Evolutionary conservation across 2,113 vertebrate species (phyloP), one percentile per base, ranked within the genome.

Genomic region (Bombycilla garrulus): DNA sequence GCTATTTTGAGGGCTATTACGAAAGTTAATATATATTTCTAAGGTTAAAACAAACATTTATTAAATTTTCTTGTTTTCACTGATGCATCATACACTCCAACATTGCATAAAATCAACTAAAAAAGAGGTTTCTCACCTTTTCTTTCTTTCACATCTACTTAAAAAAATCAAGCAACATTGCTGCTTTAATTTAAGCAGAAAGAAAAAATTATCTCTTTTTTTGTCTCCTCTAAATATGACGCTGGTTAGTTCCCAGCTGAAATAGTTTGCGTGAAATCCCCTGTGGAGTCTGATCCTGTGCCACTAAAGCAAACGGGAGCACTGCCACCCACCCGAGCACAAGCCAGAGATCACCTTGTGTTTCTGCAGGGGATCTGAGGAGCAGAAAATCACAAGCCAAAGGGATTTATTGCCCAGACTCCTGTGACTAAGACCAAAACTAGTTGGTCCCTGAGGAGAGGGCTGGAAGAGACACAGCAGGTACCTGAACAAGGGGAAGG

Each of bases 401-500:
- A 83, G 35, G 42, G 26, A 22, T 92, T 92, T 81, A 58, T 64
- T 51, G 23, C 35, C 65, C n/a, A 25, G 31, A n/a, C 28, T 36
- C 10, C 72, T 16, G 31, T 16, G 38, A n/a, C 15, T 8, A 4
- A 33, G 50, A 36, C 35, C 1, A 0, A 66, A 86, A 72, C 12
- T 47, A 24, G 35, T 29, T 26, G 35, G 28, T 61, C 61, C 16
- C 65, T 31, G 61, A 57, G 73, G 69, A 77, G 57, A 48, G 11
- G 18, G 12, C 6, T 61, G 71, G 61, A 44, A 65, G 62, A 62
- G 45, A 40, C 4, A 9, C 0, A 0, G 15, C 7, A 65, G 45
- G 76, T 38, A 82, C 23, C 22, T 0, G 0, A 38, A 10, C 29
- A 16, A 2, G 3, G 42, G 44, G 44, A 83, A 74, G 72, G 67